Conservation (phyloP, 2,888 invertebrate genomes). For the Hermaeophaga mercurialis region DNA sequence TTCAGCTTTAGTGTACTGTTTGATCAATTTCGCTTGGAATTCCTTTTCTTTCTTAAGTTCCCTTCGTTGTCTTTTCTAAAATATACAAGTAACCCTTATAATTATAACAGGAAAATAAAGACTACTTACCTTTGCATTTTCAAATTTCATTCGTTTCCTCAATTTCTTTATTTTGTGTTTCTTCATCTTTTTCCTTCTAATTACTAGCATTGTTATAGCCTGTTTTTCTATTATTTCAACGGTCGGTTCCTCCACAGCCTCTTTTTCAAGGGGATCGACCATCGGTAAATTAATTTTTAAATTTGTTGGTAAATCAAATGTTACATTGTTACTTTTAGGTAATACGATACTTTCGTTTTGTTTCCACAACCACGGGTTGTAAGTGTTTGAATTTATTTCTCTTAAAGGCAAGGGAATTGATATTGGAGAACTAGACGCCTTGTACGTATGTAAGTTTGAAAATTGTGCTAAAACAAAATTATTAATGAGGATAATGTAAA, state of each 20-base stretch:
- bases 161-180: constrained; percentile 83
- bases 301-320: constrained; percentile 47
- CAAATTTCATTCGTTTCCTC: constrained; percentile 77
- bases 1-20: constrained; percentile 73
- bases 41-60: constrained; percentile 76
- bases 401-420: constrained; percentile 7
- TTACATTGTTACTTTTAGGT: constrained; percentile 40
- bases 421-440: constrained; percentile 5
- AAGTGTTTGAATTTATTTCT: constrained; percentile 14
- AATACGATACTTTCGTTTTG: constrained; percentile 46
- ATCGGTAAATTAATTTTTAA: constrained; percentile 41
- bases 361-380: constrained; percentile 51
- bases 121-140: constrained; percentile 68
- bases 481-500: neutral
- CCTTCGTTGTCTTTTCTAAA: constrained; percentile 68
- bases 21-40: constrained; percentile 74
- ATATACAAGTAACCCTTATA: constrained; percentile 33
- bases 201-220: constrained; percentile 75
- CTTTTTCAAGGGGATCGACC: constrained; percentile 37
- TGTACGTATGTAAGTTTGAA: constrained; percentile 21
- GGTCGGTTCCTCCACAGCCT: constrained; percentile 45
- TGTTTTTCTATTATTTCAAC: constrained; percentile 64
- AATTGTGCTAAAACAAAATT: constrained; percentile 20
- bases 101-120: neutral
- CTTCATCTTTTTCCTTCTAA: constrained; percentile 83